Percentiles rank a stretch among this genome's conserved stretches.
These are phyloP conservation scores for Acinonyx jubatus DNA, from an alignment of 2,113 vertebrate species.

Conservation along the genomic window DNA sequence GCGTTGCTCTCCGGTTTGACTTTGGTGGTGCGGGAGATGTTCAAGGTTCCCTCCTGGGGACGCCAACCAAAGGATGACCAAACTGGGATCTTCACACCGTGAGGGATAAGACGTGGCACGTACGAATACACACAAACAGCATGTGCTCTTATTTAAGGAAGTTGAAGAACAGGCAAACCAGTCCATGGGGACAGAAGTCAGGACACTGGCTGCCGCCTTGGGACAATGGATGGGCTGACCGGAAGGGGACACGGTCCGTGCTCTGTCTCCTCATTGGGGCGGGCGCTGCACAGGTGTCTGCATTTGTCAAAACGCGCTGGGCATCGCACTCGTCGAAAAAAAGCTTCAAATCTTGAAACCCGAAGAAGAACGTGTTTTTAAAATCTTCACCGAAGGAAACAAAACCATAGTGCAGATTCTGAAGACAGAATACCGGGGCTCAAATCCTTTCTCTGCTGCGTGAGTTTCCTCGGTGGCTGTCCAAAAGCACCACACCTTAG, in stretches of 20 bases:
- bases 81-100: background rate
- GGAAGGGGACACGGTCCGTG: background rate
- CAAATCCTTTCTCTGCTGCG: background rate
- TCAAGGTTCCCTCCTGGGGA: background rate
- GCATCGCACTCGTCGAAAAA: background rate
- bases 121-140: background rate
- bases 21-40: background rate
- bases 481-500: background rate
- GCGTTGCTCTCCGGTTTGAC: background rate
- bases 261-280: background rate
- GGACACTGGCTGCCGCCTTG: background rate
- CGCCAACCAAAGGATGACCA: background rate
- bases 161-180: background rate
- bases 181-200: rapidly evolving
- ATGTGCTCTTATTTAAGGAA: background rate
- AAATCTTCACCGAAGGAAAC: background rate
- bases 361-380: background rate
- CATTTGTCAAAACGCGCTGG: background rate
- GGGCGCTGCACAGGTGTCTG: background rate
- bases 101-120: background rate
- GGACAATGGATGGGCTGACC: rapidly evolving
- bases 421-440: background rate
- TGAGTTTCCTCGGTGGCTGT: no score
- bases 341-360: background rate
- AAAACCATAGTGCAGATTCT: background rate